Evolutionary conservation across 64 coral and sea anemone genomes (phyloP).

Genomic region (Orbicella faveolata): DNA sequence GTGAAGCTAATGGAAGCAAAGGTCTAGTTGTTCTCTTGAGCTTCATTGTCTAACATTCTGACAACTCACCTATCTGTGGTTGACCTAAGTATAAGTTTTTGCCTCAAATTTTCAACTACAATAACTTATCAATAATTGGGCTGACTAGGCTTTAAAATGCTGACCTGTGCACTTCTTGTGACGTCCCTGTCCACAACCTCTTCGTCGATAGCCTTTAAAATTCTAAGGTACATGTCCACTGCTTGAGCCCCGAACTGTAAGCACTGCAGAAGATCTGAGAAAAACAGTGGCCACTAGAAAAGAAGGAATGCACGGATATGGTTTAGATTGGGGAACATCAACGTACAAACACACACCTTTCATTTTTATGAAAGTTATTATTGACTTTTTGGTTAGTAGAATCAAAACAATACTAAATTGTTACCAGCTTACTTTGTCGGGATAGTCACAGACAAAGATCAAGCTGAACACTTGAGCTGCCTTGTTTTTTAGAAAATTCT

Average conservation of each 20-base stretch:
- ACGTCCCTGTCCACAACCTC: slow-evolving; percentile 87
- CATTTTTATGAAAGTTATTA: too few relatives aligned
- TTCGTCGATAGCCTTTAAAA: slow-evolving; percentile 88
- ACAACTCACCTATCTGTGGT: too few relatives aligned
- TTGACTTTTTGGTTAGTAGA: background rate
- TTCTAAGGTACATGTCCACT: slow-evolving; percentile 89
- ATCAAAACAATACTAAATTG: background rate
- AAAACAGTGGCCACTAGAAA: slow-evolving; percentile 88
- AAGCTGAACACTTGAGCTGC: slow-evolving; percentile 88
- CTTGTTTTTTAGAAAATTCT: slow-evolving; percentile 92
- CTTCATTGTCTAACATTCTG: too few relatives aligned
- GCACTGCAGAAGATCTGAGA: slow-evolving; percentile 71
- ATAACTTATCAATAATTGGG: background rate
- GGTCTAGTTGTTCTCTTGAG: too few relatives aligned
- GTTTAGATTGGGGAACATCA: background rate
- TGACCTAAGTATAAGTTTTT: too few relatives aligned
- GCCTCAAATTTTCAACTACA: too few relatives aligned
- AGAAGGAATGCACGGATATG: background rate
- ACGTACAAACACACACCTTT: background rate
- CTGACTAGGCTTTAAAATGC: background rate
- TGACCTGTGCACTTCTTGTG: slow-evolving; percentile 65
- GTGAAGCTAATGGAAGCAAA: too few relatives aligned
- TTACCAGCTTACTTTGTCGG: slow-evolving; percentile 61
- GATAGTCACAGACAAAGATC: slow-evolving; percentile 92
- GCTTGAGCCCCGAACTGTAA: slow-evolving; percentile 77